Percentiles rank a stretch among this genome's conserved stretches.
These are phyloP conservation scores for Plagodis dolabraria DNA, from an alignment of 2,888 invertebrate genomes.

Conservation along the genomic window DNA sequence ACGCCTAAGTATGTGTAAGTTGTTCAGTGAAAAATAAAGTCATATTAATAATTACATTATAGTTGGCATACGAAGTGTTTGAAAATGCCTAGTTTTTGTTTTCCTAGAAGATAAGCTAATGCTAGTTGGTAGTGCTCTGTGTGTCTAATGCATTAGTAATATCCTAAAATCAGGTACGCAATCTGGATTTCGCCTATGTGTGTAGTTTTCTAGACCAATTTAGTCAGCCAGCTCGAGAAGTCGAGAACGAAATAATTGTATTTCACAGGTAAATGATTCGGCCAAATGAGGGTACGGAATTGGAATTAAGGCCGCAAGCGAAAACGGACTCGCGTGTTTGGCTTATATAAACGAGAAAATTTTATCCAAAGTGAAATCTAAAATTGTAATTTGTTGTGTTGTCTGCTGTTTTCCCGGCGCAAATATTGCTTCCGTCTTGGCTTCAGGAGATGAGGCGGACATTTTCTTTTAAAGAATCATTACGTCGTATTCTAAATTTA, in stretches of 20 bases:
- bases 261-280: slow-evolving; percentile 35
- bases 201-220: slow-evolving; percentile 14
- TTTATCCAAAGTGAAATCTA: slow-evolving; percentile 5
- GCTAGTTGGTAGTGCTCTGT: no score
- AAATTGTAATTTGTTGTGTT: slow-evolving; percentile 14
- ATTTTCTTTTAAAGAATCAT: no score
- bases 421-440: neutral
- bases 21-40: no score
- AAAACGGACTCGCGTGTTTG: slow-evolving; percentile 10
- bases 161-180: neutral
- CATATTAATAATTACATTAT: no score
- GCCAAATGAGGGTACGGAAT: slow-evolving; percentile 30
- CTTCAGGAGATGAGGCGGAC: neutral
- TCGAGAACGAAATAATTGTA: slow-evolving; percentile 19
- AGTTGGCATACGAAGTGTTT: no score
- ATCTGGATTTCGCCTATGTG: neutral
- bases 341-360: slow-evolving; percentile 12
- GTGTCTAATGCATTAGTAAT: no score
- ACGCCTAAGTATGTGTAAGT: no score
- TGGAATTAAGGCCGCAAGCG: slow-evolving; percentile 25
- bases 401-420: slow-evolving; percentile 6
- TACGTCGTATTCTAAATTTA: no score
- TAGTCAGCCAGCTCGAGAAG: neutral
- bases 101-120: no score
- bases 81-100: no score